Evolutionary conservation across 2,113 vertebrate genomes (phyloP), one percentile per base, ranked within the genome.

Genomic region (Salvelinus namaycush): DNA sequence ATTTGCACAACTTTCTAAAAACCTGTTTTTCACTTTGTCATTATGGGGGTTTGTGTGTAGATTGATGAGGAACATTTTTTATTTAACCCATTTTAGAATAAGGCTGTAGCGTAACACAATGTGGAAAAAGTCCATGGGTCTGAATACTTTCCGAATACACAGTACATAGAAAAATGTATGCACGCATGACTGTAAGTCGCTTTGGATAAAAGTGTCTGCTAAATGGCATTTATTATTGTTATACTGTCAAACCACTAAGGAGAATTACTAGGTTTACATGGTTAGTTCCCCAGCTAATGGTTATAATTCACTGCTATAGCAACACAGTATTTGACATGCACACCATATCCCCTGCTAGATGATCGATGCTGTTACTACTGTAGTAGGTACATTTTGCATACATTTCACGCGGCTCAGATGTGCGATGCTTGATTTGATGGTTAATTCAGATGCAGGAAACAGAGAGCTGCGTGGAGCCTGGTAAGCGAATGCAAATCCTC

Each of bases 351-450:
- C 11, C 75, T 60, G 12, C 72, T 44, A 26, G 78, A 75, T 70
- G 60, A 82, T 74, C 79, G 69, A 57, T 68, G 75, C 66, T 7
- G 82, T 82, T 84, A 81, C 20, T 80, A 76, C 80, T 90, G 79
- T 89, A 91, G 90, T 89, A 22, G 85, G 79, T 83, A 84, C 85
- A 76, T 90, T 92, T 90, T 92, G 88, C 90, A 92, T 92, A 91
- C 87, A 92, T 91, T 91, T 91, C 86, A 90, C 69, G 83, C 83
- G 34, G 78, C 81, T 86, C 78, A 60, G 65, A 77, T 79, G 79
- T 81, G 81, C 83, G 2, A 54, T 13, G 86, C 87, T 90, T 88
- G 89, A 91, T 88, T 90, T 22, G 79, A 86, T 78, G 79, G 84
- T 86, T 91, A 78, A 90, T 91, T 91, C 86, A 82, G 86, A 89